Base-by-base conservation (phyloP, 2,113 vertebrate genomes). In the Melanocharis versteri region DNA sequence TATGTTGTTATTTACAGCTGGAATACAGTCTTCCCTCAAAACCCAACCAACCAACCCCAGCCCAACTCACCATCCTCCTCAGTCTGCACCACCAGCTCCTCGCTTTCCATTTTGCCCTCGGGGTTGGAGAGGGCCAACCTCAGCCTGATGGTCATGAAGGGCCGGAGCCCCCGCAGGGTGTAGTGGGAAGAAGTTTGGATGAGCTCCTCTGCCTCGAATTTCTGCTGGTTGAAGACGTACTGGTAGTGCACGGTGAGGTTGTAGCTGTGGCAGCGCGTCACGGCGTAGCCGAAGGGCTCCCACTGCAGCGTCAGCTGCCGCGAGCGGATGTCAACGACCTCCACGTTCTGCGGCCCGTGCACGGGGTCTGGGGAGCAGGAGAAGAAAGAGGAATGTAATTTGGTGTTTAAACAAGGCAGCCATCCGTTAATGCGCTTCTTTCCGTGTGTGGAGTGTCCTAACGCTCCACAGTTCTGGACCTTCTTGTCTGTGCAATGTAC, bases 221-320 rank as follows among this genome's bases (percentile, higher is more conserved):
- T 98, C 86, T 99, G 99, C 97, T 99, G 99, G 97, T 99, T 99
- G 95, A 99, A 99, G 54, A 98, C 97, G 6, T 99, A 99, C 96
- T 99, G 99, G 98, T 99, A 99, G 96, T 99, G 99, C 42, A 99
- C 99, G 0, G 99, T 99, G 94, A 99, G 98, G 86, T 99, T 99
- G 97, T 99, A 99, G 98, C 99, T 99, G 97, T 99, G 99, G 94
- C 99, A 99, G 77, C 99, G 99, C 2, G 99, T 99, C 81, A 99
- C 99, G 0, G 98, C 98, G 0, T 99, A 99, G 35, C 99, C 99
- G 12, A 99, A 99, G 28, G 99, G 99, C 71, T 99, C 99, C 99
- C 99, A 99, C 91, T 99, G 99, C 66, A 99, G 95, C 1, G 99
- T 99, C 96, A 99, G 98, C 98, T 99, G 99, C 8, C 99, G 98